A percentile compares a stretch with the other conserved stretches of the same genome.
Evolutionary conservation across 2,113 vertebrate species (phyloP).

Genomic region (Silurus meridionalis): DNA sequence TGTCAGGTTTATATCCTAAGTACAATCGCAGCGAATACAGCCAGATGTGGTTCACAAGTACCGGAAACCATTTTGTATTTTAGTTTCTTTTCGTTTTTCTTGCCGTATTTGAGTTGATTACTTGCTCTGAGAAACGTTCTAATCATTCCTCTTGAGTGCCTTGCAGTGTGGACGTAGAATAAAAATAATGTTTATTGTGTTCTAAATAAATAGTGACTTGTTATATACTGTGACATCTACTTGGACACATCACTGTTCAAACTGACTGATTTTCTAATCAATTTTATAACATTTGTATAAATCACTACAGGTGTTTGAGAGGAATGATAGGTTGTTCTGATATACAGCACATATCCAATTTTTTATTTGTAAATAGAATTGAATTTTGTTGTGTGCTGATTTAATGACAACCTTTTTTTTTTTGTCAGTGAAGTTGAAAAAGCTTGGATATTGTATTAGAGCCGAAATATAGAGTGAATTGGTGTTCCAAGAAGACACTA

Average conservation of each 20-base stretch:
- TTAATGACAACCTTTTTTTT: slow-evolving; percentile 59
- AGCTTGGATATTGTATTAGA: slow-evolving; percentile 65
- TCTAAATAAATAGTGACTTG: slow-evolving; percentile 19
- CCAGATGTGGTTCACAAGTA: background rate
- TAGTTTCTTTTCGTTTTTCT: background rate
- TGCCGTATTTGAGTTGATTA: slow-evolving; percentile 33
- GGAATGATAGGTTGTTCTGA: slow-evolving; percentile 64
- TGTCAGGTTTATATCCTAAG: background rate
- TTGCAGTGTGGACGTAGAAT: slow-evolving; percentile 55
- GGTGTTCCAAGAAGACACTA: slow-evolving; percentile 67
- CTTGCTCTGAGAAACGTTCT: slow-evolving; percentile 49
- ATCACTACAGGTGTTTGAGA: slow-evolving; percentile 69
- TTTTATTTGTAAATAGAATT: slow-evolving; percentile 68
- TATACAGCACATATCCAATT: slow-evolving; percentile 32
- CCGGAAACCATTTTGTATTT: background rate
- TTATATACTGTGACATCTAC: slow-evolving; percentile 42
- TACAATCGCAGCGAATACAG: slow-evolving; percentile 19
- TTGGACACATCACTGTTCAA: slow-evolving; percentile 23
- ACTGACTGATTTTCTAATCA: slow-evolving; percentile 23
- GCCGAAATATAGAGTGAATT: slow-evolving; percentile 70
- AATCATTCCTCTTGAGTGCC: slow-evolving; percentile 79
- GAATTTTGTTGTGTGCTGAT: slow-evolving; percentile 59
- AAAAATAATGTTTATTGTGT: slow-evolving; percentile 1
- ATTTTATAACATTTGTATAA: slow-evolving; percentile 17
- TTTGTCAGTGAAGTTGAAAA: slow-evolving; percentile 53